Evolutionary conservation across 1,140 invertebrate species (phyloP).

Genomic region (Caerostris extrusa): DNA sequence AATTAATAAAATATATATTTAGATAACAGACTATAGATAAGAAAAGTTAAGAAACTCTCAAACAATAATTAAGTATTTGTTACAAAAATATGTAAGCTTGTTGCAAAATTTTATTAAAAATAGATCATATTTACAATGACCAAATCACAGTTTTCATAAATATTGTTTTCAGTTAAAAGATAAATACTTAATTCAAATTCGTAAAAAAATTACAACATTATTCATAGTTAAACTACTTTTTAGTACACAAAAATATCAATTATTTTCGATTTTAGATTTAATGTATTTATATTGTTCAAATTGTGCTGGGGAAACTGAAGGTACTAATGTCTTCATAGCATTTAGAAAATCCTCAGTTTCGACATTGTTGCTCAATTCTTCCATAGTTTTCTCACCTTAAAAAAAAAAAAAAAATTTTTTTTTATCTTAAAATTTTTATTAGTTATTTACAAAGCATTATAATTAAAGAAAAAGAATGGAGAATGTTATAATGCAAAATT

Average conservation of each 20-base stretch:
- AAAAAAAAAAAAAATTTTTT: slow-evolving; percentile 13
- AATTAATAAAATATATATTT: no score
- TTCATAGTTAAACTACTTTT: no score
- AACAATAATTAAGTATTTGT: no score
- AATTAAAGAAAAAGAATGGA: neutral
- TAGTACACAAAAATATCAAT: neutral
- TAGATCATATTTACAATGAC: no score
- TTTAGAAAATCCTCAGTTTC: slow-evolving; percentile 59
- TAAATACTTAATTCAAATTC: no score
- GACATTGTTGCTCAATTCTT: slow-evolving; percentile 46
- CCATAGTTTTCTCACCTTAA: slow-evolving; percentile 23
- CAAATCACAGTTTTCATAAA: no score
- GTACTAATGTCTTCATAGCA: slow-evolving; percentile 51
- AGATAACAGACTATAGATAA: no score
- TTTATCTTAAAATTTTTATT: neutral
- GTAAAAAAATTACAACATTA: no score
- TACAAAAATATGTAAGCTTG: no score
- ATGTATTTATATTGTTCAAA: slow-evolving; percentile 45
- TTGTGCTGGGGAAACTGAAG: slow-evolving; percentile 67
- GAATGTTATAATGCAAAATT: neutral
- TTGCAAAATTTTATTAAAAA: no score
- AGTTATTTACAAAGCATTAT: neutral
- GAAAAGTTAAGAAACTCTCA: no score
- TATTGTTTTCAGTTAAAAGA: no score
- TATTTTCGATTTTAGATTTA: slow-evolving; percentile 69